Evolutionary conservation across 2,113 vertebrate species (phyloP).

Genomic region (Cyphomyrus discorhynchus): DNA sequence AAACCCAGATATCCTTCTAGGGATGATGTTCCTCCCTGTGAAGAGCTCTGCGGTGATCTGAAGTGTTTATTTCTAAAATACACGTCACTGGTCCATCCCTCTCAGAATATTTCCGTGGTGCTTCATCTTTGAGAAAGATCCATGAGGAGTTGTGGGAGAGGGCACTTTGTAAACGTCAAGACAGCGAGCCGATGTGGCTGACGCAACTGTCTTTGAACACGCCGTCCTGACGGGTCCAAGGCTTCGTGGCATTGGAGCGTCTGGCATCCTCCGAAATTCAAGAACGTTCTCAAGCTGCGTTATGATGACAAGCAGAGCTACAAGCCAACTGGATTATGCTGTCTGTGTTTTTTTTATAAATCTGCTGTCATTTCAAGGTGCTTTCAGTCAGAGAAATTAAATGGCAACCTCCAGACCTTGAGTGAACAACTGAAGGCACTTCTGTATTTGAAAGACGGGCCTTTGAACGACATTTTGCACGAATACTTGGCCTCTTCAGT

Average conservation of each 20-base stretch:
- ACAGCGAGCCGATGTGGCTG: not conserved
- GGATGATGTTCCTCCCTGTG: not conserved
- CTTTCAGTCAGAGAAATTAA: not conserved
- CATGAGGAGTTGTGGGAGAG: not conserved
- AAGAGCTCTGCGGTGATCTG: not conserved
- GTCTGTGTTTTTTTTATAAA: not conserved
- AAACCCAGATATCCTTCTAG: not conserved
- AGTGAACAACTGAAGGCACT: not conserved
- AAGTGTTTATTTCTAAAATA: not conserved
- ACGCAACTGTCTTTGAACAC: not conserved
- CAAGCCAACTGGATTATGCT: not conserved
- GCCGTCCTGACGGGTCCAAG: not conserved
- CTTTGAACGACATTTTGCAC: not conserved
- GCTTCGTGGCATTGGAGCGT: not conserved
- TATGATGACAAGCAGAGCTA: not conserved
- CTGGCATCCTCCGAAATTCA: not conserved
- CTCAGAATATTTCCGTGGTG: not conserved
- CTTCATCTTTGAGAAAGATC: not conserved
- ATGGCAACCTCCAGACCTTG: not conserved
- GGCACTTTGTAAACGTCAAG: not conserved
- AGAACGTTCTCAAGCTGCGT: not conserved
- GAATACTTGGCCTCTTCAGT: not conserved
- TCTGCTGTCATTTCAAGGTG: slow-evolving; percentile 4
- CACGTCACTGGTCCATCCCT: not conserved
- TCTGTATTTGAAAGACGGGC: not conserved